Base-by-base conservation (phyloP, 2,888 invertebrate genomes). In the Andrena minutula region DNA sequence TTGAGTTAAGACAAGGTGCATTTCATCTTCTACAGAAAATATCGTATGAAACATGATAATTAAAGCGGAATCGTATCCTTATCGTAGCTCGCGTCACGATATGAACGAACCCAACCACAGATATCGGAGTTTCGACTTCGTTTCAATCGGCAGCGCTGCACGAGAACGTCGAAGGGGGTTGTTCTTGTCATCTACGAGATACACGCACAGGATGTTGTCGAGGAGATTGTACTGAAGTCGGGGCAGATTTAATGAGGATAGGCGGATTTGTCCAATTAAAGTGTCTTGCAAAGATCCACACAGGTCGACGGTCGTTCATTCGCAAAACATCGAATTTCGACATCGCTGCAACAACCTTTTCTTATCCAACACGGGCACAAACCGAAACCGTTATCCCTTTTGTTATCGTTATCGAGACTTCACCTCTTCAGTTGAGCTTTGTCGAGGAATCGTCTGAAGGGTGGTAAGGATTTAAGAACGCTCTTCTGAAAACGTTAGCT, bases 231-330 rank as follows among this genome's bases (percentile, higher is more conserved):
- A 68, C 53, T 47, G 88, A 89, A 89, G 86, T 88, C 90, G 87
- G 86, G 82, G 79, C 79, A 90, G 93, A 93, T 93, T 94, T 94
- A 94, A 94, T 94, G 94, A 94, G 93, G 93, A 93, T 94, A 94
- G 94, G 94, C 93, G 94, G 94, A 94, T 94, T 94, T 94, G 94
- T 94, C 94, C 94, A 94, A 94, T 94, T 94, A 94, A 94, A 94
- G 93, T 93, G 93, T 93, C 94, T 94, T 93, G 93, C 92, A 93
- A 93, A 92, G 93, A 93, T 93, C 93, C 92, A 91, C 91, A 90
- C 89, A 58, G 83, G 64, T 82, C 87, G 88, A 85, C 88, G 88
- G 85, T 87, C 85, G 87, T 90, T 90, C 91, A 89, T 90, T 91
- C 91, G 88, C 92, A 92, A 92, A 92, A 92, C 92, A 91, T 91